Percentiles rank a stretch among this genome's conserved stretches.
These are phyloP conservation scores for Lacerta bilineata DNA, from an alignment of 2,797 vertebrate genomes.

Conservation along the genomic window DNA sequence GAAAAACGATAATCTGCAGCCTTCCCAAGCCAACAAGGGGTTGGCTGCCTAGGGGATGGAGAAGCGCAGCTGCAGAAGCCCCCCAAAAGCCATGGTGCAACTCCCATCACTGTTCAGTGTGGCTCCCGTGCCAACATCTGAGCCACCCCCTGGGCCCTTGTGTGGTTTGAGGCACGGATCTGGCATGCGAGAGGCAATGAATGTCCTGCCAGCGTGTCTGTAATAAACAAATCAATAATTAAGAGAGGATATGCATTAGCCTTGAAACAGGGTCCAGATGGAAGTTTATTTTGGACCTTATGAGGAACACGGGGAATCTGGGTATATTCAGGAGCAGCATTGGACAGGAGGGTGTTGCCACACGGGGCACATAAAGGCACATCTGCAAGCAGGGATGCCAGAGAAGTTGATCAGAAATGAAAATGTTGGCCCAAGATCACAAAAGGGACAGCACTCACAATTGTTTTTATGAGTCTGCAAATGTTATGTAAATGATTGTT, in stretches of 20 bases:
- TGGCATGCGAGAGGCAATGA: conserved; percentile 52
- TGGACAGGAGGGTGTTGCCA: not conserved
- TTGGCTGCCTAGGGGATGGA: no score
- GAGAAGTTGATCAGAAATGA: not conserved
- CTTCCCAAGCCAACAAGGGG: fast-evolving
- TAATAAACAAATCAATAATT: conserved; percentile 82
- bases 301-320: conserved; percentile 29
- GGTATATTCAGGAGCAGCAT: conserved; percentile 5
- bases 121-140: not conserved
- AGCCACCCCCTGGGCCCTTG: fast-evolving
- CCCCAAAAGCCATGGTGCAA: not conserved
- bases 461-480: no score
- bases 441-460: no score
- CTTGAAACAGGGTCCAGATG: conserved; percentile 78
- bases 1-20: not conserved
- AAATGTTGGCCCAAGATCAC: no score
- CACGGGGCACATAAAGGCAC: no score
- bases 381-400: not conserved
- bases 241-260: conserved; percentile 78
- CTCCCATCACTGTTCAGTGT: not conserved
- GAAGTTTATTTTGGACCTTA: conserved; percentile 67
- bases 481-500: no score
- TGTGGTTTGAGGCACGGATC: conserved; percentile 33
- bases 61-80: no score
- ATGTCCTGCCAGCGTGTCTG: conserved; percentile 72